Evolutionary conservation across 64 coral and sea anemone species (phyloP).

Genomic region (Pachyseris speciosa): DNA sequence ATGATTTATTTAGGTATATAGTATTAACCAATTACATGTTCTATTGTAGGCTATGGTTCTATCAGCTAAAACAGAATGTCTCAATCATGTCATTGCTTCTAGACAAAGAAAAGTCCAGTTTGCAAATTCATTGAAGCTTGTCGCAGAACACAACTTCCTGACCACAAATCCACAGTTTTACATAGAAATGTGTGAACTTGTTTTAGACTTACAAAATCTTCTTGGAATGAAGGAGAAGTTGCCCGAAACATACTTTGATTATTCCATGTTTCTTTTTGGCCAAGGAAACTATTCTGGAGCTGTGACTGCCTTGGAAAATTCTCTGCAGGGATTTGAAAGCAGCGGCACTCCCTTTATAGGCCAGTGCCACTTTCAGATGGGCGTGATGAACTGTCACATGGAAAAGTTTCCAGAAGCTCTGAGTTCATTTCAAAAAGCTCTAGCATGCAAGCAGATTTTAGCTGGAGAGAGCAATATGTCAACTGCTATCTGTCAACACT

Average conservation of each 20-base stretch:
- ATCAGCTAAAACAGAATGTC: neutral
- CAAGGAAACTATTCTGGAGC: neutral
- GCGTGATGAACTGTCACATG: neutral
- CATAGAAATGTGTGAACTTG: neutral
- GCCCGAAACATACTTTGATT: neutral
- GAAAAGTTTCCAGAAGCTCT: neutral
- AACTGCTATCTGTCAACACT: neutral
- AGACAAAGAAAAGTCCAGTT: neutral
- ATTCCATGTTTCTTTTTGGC: neutral
- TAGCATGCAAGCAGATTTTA: neutral
- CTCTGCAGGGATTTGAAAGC: neutral
- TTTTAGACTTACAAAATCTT: conserved; percentile 6
- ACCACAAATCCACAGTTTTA: conserved; percentile 19
- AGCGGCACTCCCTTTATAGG: neutral
- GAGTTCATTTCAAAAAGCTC: neutral
- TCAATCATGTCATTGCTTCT: neutral
- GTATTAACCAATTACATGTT: too few relatives aligned
- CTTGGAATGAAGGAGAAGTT: neutral
- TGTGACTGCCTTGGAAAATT: neutral
- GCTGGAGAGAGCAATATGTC: neutral
- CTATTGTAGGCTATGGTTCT: neutral
- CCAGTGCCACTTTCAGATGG: neutral
- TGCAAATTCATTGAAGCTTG: conserved; percentile 10
- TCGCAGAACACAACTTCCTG: neutral
- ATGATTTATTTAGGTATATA: too few relatives aligned